Evolutionary conservation across 1,140 invertebrate species (phyloP), one percentile per base, ranked within the genome.

Genomic region (Euura saliciscinereae): DNA sequence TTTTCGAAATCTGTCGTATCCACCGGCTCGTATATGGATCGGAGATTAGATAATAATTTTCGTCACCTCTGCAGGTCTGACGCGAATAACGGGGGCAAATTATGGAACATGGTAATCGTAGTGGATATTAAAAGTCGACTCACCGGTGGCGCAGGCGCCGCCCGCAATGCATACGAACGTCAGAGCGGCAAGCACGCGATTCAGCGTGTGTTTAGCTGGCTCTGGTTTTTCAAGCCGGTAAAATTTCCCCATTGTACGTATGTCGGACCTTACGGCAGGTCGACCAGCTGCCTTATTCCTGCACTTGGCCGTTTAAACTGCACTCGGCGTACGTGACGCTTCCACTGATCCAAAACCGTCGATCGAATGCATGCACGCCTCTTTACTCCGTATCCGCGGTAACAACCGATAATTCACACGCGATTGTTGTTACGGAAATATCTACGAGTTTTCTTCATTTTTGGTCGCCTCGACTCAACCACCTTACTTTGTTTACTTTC

Each of bases 91-190:
- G 28, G 28, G 28, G 28, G 28, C 28, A 28, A 28, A 28, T 28
- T 28, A 28, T 28, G 28, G 28, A 28, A 28, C 28, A 28, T 28
- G 28, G 28, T 28, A 28, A 28, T 28, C 28, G 28, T 28, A 28
- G 28, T 28, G 28, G 28, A 28, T 28, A 28, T 28, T 28, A 28
- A 28, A 28, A 28, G 28, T 28, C 28, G 45, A 78, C 77, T 77
- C 44, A 82, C 80, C 78, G 66, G 66, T 78, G 8, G 79, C 78
- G 71, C 66, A 76, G 59, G 75, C 78, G 68, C 71, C 71, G 5
- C 73, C 70, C 45, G 70, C 72, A 68, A 79, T 78, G 73, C 78
- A 77, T 67, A 76, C 68, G 72, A 76, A 76, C 69, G 67, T 72
- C 13, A 73, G 74, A 78, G 74, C 73, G 71, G 74, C 74, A 71